A percentile compares a stretch with the other conserved stretches of the same genome.
phyloP scores from a whole-genome alignment of 2,113 vertebrate species.

The Malurus cyaneus region DNA sequence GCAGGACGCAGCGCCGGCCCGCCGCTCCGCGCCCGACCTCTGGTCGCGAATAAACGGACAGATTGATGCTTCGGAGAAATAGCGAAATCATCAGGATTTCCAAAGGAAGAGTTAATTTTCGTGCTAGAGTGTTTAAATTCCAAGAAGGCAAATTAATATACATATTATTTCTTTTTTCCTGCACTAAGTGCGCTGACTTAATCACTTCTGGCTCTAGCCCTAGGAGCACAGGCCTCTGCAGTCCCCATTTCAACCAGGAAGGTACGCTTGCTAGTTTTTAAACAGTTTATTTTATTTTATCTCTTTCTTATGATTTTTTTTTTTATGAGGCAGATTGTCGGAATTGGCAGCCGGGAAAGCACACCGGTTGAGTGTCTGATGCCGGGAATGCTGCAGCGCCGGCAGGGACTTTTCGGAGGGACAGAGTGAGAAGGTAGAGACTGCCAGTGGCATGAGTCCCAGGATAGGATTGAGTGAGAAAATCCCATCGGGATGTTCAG shows the following conservation, averaged over 20 bases:
- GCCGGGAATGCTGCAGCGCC: rapidly evolving
- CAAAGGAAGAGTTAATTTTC: background rate
- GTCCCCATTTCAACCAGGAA: background rate
- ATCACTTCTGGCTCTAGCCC: background rate
- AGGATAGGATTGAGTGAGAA: no score
- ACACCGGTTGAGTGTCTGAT: background rate
- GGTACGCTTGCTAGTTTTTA: background rate
- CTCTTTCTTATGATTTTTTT: background rate
- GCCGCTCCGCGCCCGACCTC: background rate
- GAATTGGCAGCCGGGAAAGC: background rate
- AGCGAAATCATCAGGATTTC: background rate
- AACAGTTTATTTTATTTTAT: background rate
- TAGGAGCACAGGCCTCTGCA: background rate
- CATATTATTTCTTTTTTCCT: background rate
- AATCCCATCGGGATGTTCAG: background rate
- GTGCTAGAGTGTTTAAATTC: conserved; percentile 14
- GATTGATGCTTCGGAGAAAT: background rate
- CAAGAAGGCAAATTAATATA: conserved; percentile 2
- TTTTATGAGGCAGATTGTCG: background rate
- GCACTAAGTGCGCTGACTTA: background rate
- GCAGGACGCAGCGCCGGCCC: background rate
- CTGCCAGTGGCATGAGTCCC: background rate
- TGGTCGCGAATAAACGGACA: background rate
- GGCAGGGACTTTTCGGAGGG: background rate
- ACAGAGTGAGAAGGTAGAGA: background rate